Percentiles rank a stretch among this genome's conserved stretches.
phyloP scores from a whole-genome alignment of 2,797 vertebrate species.

The Silurus aristotelis region DNA sequence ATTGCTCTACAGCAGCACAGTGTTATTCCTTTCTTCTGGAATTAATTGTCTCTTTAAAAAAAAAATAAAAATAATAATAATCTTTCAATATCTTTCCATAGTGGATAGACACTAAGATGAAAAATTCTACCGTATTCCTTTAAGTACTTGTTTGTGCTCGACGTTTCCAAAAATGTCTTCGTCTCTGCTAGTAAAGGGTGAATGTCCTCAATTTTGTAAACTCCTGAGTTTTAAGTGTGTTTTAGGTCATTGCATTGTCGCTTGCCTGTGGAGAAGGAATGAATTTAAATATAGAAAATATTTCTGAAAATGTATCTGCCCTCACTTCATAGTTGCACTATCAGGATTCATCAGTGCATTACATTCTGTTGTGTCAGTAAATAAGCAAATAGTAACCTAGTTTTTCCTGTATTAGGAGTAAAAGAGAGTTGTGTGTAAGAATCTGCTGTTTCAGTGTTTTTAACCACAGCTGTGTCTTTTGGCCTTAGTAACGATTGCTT shows the following conservation, averaged over 20 bases:
- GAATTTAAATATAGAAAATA: background rate
- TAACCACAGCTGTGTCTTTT: background rate
- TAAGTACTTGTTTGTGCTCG: background rate
- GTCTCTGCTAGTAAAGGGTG: background rate
- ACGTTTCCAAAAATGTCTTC: background rate
- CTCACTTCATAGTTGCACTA: background rate
- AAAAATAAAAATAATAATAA: too few relatives aligned
- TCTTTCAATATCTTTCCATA: background rate
- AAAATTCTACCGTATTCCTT: background rate
- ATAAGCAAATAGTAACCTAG: conserved; percentile 14
- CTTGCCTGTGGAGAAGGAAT: background rate
- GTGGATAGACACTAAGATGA: background rate
- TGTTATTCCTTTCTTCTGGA: background rate
- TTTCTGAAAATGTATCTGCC: background rate
- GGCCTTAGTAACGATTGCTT: background rate
- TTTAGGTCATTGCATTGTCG: conserved; percentile 20
- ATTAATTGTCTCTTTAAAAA: background rate
- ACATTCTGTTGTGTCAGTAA: background rate
- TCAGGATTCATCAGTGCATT: background rate
- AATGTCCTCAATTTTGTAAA: background rate
- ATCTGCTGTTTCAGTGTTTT: background rate
- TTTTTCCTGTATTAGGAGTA: background rate
- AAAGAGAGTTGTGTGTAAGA: background rate
- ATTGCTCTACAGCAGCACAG: background rate
- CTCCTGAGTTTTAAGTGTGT: background rate